phyloP scores from a whole-genome alignment of 1,140 invertebrate genomes.

The Onthophagus taurus region DNA sequence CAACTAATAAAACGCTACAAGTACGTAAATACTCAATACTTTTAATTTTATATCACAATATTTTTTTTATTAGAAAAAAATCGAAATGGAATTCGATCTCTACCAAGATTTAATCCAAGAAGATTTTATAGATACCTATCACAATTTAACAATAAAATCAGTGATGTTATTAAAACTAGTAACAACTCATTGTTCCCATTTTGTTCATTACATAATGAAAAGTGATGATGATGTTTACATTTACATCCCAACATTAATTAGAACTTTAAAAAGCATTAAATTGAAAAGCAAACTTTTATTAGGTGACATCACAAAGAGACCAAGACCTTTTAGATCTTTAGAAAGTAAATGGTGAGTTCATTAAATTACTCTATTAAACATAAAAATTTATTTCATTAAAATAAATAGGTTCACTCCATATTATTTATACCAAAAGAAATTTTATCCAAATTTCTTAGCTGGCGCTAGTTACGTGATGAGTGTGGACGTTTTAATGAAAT shows the following conservation, averaged over 20 bases:
- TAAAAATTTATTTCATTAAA: neutral
- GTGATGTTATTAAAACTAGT: constrained; percentile 80
- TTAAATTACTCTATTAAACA: neutral
- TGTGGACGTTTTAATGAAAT: constrained; percentile 50
- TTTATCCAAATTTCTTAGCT: constrained; percentile 76
- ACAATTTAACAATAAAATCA: constrained; percentile 86
- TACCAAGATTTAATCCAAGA: constrained; percentile 86
- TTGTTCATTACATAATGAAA: constrained; percentile 59
- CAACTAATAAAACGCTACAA: constrained; percentile 45
- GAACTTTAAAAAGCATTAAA: constrained; percentile 34
- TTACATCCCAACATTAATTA: constrained; percentile 50
- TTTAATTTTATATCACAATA: neutral
- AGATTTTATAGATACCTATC: constrained; percentile 80
- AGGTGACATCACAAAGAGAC: constrained; percentile 65
- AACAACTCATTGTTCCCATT: constrained; percentile 49
- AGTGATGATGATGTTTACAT: constrained; percentile 80
- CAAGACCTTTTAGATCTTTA: constrained; percentile 57
- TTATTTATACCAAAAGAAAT: constrained; percentile 62
- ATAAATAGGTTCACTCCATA: constrained; percentile 58
- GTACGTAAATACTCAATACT: constrained; percentile 29
- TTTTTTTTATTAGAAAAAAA: constrained; percentile 36
- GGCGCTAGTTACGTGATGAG: constrained; percentile 77
- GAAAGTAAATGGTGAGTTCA: constrained; percentile 64
- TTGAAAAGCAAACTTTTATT: constrained; percentile 46
- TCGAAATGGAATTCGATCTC: constrained; percentile 49